A percentile compares a stretch with the other conserved stretches of the same genome.
phyloP scores from a whole-genome alignment of 2,113 vertebrate genomes.

The Pelecanoides urinatrix region DNA sequence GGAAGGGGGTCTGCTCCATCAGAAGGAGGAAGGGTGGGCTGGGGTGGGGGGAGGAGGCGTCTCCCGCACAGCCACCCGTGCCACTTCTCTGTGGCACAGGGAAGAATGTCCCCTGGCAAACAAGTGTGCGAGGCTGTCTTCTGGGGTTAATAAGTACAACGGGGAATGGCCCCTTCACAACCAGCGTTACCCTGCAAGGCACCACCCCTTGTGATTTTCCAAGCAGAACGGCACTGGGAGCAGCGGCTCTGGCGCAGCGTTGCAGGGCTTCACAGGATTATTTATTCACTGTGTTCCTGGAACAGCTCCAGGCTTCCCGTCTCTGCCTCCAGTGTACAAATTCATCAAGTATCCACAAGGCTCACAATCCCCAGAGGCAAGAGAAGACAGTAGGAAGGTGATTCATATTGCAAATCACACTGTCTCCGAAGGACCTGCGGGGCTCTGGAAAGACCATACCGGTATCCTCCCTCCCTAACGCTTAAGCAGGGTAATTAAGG shows the following conservation, averaged over 20 bases:
- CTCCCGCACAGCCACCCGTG: not conserved
- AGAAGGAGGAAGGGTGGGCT: not conserved
- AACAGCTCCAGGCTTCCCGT: not conserved
- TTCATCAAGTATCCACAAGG: not conserved
- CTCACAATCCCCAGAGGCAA: not conserved
- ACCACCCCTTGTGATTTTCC: not conserved
- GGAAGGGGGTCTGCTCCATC: not conserved
- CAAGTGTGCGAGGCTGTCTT: not conserved
- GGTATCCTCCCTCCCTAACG: not conserved
- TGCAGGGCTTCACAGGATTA: not conserved
- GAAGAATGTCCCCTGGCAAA: not conserved
- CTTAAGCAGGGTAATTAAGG: not conserved
- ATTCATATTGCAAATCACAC: not conserved
- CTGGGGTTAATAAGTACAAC: not conserved
- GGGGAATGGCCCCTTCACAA: not conserved
- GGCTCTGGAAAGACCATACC: not conserved
- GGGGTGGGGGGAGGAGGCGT: not conserved
- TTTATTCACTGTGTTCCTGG: constrained; percentile 41
- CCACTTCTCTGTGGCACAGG: fast-evolving
- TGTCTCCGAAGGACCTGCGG: not conserved
- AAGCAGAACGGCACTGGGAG: not conserved
- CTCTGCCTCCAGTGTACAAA: not conserved
- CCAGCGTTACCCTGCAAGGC: not conserved
- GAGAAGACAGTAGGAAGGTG: not conserved
- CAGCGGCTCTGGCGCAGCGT: not conserved